A percentile compares a stretch with the other conserved stretches of the same genome.
Conservation (phyloP, 2,113 vertebrate species). For the Bubo scandiacus region DNA sequence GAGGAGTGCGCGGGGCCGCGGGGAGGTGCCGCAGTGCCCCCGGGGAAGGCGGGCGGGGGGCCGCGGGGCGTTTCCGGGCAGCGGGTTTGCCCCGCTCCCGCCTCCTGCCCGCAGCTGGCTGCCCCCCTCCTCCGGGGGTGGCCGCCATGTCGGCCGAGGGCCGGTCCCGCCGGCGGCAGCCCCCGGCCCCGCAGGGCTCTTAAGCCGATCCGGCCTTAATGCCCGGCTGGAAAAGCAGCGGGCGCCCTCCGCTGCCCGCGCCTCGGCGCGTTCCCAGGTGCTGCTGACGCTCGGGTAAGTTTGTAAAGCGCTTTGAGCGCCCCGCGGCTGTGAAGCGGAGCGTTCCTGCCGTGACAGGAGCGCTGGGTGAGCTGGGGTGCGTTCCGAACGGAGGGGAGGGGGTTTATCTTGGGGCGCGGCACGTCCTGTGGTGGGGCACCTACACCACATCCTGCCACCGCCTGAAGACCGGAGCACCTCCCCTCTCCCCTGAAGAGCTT, state of each 20-base stretch:
- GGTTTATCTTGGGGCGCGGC: neutral
- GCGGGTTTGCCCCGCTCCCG: neutral
- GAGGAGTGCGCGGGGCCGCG: neutral
- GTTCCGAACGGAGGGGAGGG: too few species aligned
- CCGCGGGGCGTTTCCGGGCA: neutral
- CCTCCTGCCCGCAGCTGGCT: neutral
- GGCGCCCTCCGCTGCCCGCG: neutral
- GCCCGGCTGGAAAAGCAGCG: neutral
- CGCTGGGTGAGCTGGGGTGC: too few species aligned
- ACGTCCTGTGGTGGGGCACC: neutral
- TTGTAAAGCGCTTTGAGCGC: neutral
- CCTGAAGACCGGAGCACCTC: neutral
- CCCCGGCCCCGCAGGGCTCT: neutral
- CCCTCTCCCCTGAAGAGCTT: neutral
- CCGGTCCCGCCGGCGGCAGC: neutral
- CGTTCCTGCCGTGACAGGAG: rapidly evolving
- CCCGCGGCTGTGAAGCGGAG: neutral
- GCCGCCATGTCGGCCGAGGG: neutral
- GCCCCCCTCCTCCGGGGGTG: too few species aligned
- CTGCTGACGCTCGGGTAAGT: rapidly evolving
- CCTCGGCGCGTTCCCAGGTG: neutral
- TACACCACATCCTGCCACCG: neutral
- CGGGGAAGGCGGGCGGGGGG: neutral
- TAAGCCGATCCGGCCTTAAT: neutral
- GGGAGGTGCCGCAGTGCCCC: neutral